A percentile compares a stretch with the other conserved stretches of the same genome.
phyloP scores from a whole-genome alignment of 2,797 vertebrate genomes.

The Microchirus variegatus region DNA sequence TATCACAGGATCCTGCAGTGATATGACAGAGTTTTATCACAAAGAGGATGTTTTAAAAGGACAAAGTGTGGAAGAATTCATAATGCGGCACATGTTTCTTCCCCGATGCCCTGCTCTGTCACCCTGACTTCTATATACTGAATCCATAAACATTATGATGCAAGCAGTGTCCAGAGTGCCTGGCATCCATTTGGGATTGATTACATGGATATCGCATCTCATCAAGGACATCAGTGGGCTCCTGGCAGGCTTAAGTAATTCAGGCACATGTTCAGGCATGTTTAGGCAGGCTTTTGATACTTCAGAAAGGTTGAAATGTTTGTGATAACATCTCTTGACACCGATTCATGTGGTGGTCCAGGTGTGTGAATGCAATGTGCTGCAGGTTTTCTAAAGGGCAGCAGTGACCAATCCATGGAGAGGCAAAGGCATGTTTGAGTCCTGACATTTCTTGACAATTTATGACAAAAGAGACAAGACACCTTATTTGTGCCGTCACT shows the following conservation, averaged over 20 bases:
- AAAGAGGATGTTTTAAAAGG: slow-evolving; percentile 47
- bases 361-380: slow-evolving; percentile 36
- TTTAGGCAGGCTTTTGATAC: slow-evolving; percentile 67
- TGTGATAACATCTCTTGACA: slow-evolving; percentile 72
- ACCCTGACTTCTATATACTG: slow-evolving; percentile 41
- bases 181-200: slow-evolving; percentile 61
- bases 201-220: slow-evolving; percentile 71
- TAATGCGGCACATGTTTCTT: slow-evolving; percentile 42
- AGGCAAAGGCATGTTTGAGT: slow-evolving; percentile 46
- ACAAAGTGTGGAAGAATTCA: slow-evolving; percentile 44
- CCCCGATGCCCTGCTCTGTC: slow-evolving; percentile 42
- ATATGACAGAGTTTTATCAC: slow-evolving; percentile 58
- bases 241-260: slow-evolving; percentile 60
- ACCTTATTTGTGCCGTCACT: slow-evolving; percentile 19
- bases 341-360: slow-evolving; percentile 60
- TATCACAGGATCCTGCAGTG: slow-evolving; percentile 43
- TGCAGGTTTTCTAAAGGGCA: slow-evolving; percentile 64
- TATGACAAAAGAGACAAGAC: slow-evolving; percentile 28
- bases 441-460: slow-evolving; percentile 58
- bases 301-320: slow-evolving; percentile 74
- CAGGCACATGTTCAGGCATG: slow-evolving; percentile 66
- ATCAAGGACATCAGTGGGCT: slow-evolving; percentile 67
- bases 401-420: slow-evolving; percentile 34
- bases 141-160: slow-evolving; percentile 64
- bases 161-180: slow-evolving; percentile 34